Evolutionary conservation across 2,113 vertebrate genomes (phyloP), one percentile per base, ranked within the genome.

Genomic region (Nicator chloris): DNA sequence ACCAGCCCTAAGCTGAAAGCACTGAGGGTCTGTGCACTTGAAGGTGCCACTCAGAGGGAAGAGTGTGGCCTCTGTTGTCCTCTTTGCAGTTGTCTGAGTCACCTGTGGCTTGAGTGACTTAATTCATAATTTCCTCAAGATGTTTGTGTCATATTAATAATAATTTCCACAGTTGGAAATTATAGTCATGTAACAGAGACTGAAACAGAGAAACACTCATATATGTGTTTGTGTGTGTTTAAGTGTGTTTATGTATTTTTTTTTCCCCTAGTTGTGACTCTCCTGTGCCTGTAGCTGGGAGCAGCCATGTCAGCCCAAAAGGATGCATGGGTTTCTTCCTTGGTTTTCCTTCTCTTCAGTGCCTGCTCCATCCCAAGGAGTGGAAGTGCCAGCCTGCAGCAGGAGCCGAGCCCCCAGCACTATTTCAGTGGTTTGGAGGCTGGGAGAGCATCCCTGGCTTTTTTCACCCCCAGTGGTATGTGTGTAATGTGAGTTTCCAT

Each of bases 371-470:
- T 95, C 51, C 91, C 56, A 8, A 3, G 1, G 0, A 0, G 2
- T 44, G 92, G 39, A 50, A 42, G 50, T 0, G 13, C 7, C 1
- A 63, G 35, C 33, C 71, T 80, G 79, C 88, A 80, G 59, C 94
- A 75, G 82, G 95, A 96, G 80, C 44, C 11, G 5, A 93, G 91
- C 47, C 95, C 90, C 10, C 95, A 88, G 72, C 76, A 66, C 23
- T 97, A 96, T 80, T 96, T 97, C 76, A n/a, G 91, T 4, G 47
- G 27, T 28, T 22, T 95, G 64, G 86, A 95, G 68, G 64, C 91
- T 7, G 91, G 88, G 35, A 93, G 33, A 88, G 45, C 96, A 26
- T 96, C 92, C 68, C 26, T 97, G 83, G 94, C 95, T 73, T 97
- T 93, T 60, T 97, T 97, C 80, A 94, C 30, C 80, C 91, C 4